Percentiles rank a stretch among this genome's conserved stretches.
These are phyloP conservation scores for Poecilia gillii DNA, from an alignment of 2,797 vertebrate genomes.

Conservation along the genomic window DNA sequence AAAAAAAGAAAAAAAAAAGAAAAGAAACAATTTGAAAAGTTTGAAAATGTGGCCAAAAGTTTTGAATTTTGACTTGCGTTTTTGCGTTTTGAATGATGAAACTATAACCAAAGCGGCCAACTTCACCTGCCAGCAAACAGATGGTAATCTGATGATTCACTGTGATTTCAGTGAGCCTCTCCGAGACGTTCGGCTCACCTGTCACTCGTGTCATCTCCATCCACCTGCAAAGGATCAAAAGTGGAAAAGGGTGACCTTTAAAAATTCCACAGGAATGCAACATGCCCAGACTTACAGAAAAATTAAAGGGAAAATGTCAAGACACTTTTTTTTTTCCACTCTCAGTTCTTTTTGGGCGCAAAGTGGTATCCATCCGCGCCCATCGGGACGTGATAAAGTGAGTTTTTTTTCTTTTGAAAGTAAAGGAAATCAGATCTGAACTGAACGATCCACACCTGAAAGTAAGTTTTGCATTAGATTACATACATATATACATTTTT, in stretches of 20 bases:
- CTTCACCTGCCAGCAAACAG: background rate
- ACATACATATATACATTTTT: no score
- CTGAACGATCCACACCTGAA: background rate
- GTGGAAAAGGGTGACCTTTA: conserved; percentile 46
- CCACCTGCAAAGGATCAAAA: conserved; percentile 45
- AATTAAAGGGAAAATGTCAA: conserved; percentile 61
- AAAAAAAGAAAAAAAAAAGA: no score
- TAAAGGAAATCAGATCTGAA: background rate
- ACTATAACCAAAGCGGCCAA: background rate
- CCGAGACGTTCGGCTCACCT: background rate
- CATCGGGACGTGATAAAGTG: background rate
- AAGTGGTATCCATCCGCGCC: conserved; percentile 61
- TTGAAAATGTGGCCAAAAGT: background rate
- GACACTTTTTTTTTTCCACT: background rate
- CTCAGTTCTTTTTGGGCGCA: conserved; percentile 28
- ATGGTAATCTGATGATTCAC: background rate
- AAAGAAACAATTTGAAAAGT: background rate
- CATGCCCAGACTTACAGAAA: conserved; percentile 57
- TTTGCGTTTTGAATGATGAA: background rate
- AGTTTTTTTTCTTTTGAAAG: background rate
- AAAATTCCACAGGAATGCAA: conserved; percentile 66
- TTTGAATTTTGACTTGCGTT: background rate
- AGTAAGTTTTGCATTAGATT: background rate
- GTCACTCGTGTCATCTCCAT: conserved; percentile 30
- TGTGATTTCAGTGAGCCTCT: background rate